Evolutionary conservation across 2,888 invertebrate genomes (phyloP).

Genomic region (Orthonevra nobilis): DNA sequence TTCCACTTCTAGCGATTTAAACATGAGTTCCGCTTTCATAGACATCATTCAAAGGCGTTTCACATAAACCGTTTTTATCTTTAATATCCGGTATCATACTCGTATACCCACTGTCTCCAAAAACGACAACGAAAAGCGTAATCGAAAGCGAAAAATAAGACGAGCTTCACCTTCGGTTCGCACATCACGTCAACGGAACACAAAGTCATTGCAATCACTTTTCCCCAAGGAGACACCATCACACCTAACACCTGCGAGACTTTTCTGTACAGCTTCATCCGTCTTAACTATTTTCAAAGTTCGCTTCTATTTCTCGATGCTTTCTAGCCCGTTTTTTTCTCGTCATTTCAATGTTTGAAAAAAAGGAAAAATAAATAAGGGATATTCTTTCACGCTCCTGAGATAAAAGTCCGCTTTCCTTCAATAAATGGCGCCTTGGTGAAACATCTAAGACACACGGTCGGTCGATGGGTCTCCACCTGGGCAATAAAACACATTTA

Average conservation of each 20-base stretch:
- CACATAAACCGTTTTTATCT: conserved; percentile 61
- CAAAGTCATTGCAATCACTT: conserved; percentile 23
- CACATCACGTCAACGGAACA: not conserved
- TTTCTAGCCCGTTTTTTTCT: conserved; percentile 29
- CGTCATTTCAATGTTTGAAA: conserved; percentile 30
- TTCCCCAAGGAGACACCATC: conserved; percentile 6
- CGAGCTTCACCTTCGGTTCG: conserved; percentile 3
- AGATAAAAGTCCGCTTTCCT: conserved; percentile 42
- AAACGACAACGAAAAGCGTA: not conserved
- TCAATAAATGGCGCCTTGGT: not conserved
- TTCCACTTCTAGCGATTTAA: conserved; percentile 21
- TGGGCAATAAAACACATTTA: conserved; percentile 34
- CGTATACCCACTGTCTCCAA: not conserved
- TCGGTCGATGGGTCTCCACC: not conserved
- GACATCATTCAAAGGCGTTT: conserved; percentile 40
- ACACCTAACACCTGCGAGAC: conserved; percentile 9
- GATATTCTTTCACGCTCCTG: conserved; percentile 24
- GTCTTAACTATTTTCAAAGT: too few relatives aligned
- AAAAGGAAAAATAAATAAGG: conserved; percentile 53
- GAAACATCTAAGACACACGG: not conserved
- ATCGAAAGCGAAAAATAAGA: not conserved
- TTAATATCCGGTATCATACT: conserved; percentile 59
- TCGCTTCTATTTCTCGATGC: conserved; percentile 39
- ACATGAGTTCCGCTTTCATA: conserved; percentile 16
- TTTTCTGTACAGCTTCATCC: conserved; percentile 19